Evolutionary conservation across 1,140 invertebrate genomes (phyloP).

Genomic region (Nasonia giraulti): DNA sequence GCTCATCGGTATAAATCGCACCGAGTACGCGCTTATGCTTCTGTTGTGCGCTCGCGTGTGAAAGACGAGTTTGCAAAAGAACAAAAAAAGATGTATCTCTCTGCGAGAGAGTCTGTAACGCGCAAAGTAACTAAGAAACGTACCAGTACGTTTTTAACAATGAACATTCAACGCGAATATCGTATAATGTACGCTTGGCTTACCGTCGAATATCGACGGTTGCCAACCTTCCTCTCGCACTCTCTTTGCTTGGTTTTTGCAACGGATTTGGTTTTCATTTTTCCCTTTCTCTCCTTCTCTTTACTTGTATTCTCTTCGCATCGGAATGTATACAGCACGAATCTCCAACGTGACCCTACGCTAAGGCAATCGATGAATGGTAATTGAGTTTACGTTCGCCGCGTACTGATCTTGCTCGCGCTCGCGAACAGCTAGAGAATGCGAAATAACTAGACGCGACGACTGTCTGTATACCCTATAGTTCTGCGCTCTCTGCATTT

Average conservation of each 20-base stretch:
- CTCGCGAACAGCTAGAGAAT: slow-evolving; percentile 10
- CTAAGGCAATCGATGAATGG: slow-evolving; percentile 39
- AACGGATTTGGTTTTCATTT: slow-evolving; percentile 27
- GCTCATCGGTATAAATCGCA: slow-evolving; percentile 36
- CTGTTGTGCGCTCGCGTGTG: background rate
- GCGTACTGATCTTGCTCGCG: background rate
- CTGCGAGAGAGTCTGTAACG: background rate
- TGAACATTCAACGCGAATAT: slow-evolving; percentile 55
- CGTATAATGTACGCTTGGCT: slow-evolving; percentile 30
- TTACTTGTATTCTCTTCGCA: slow-evolving; percentile 8
- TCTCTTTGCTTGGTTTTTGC: background rate
- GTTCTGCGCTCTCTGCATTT: background rate
- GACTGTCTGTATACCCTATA: background rate
- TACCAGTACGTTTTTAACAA: slow-evolving; percentile 70
- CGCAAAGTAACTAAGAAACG: slow-evolving; percentile 60
- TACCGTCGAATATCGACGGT: slow-evolving; percentile 40
- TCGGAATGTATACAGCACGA: slow-evolving; percentile 56
- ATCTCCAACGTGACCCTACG: slow-evolving; percentile 26
- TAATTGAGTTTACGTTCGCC: slow-evolving; percentile 27
- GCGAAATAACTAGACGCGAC: slow-evolving; percentile 11
- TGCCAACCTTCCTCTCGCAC: background rate
- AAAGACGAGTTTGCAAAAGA: slow-evolving; percentile 11
- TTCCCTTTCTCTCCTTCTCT: slow-evolving; percentile 35
- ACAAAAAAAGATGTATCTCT: slow-evolving; percentile 7
- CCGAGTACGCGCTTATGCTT: background rate